Base-by-base conservation (phyloP, 2,113 vertebrate genomes). In the Mormoops blainvillei region DNA sequence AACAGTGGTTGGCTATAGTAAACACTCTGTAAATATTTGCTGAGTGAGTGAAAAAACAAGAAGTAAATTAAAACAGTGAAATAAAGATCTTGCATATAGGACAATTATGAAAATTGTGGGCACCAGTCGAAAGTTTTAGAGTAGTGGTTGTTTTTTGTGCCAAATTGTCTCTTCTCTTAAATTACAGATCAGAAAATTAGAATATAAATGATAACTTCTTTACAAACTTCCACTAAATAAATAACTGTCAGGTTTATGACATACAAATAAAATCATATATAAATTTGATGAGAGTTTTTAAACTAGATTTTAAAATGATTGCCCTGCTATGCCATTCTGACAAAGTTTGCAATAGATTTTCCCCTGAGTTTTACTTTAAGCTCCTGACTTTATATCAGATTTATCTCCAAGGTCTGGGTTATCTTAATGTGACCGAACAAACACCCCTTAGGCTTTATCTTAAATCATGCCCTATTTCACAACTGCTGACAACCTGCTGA, bases 91-190 rank as follows among this genome's bases (percentile, higher is more conserved):
- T 73, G 16, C 45, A 70, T 43, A 71, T 24, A 63, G 19, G 24
- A 89, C 78, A 96, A 84, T 76, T 33, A 67, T n/a, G 20, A 94
- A 87, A 92, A 87, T 31, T 16, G 10, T 70, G 28, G 11, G 14
- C 48, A 92, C 0, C 24, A 33, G 90, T 63, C 15, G 87, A 54
- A 80, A 45, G 7, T 83, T 84, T 89, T 58, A 50, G 48, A 84
- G 12, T n/a, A 68, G 50, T 41, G 4, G 15, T 52, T 89, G n/a
- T 73, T 58, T 81, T 45, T 87, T 43, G 61, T 67, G 61, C 12
- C 56, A 91, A 71, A 91, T 56, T 68, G 50, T 80, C 41, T 78
- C 73, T 93, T 73, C 36, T 95, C 85, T 84, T 81, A 90, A 96
- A 88, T n/a, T n/a, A 18, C 4, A 85, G 50, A 31, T 87, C 61